Evolutionary conservation across 2,888 invertebrate genomes (phyloP), one percentile per base, ranked within the genome.

Genomic region (Branchipolynoe longqiensis): DNA sequence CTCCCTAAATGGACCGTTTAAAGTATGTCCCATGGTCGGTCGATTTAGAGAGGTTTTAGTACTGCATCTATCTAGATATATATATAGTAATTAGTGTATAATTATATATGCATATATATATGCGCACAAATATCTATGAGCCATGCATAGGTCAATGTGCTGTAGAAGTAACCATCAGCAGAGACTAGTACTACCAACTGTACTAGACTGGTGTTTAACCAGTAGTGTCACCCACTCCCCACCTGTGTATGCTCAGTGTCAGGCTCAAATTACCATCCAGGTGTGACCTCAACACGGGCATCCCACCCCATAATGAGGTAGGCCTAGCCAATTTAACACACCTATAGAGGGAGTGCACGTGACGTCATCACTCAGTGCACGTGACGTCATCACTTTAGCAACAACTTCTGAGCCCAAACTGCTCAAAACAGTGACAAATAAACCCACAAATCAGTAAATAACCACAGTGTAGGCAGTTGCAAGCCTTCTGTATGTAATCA

Each of bases 241-340:
- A 69, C 69, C 69, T 69, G 38, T 69, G 69, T 69, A 18, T 69
- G 69, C 69, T 36, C 69, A 69, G 69, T 69, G 69, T 69, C 69
- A 69, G 69, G 36, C n/a, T 69, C 33, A 4, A 18, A 38, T 69
- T 36, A 36, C 69, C 69, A 69, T 38, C 33, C n/a, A 38, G 38
- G 69, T 69, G 33, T 6, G 6, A 31, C 28, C 4, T 22, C 64
- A 28, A 64, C 31, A 1, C 1, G 38, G 36, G 1, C 33, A 38
- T 0, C 36, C 36, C 69, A 12, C 36, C 8, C n/a, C 36, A 25
- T 2, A 28, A 25, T 31, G n/a, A n/a, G n/a, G n/a, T n/a, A n/a
- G n/a, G n/a, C n/a, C n/a, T n/a, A n/a, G n/a, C n/a, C n/a, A n/a
- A n/a, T n/a, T n/a, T n/a, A n/a, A n/a, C n/a, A n/a, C n/a, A n/a